These are phyloP conservation scores for Drosophila serrata DNA, from an alignment of 1,140 invertebrate species.

Conservation along the genomic window DNA sequence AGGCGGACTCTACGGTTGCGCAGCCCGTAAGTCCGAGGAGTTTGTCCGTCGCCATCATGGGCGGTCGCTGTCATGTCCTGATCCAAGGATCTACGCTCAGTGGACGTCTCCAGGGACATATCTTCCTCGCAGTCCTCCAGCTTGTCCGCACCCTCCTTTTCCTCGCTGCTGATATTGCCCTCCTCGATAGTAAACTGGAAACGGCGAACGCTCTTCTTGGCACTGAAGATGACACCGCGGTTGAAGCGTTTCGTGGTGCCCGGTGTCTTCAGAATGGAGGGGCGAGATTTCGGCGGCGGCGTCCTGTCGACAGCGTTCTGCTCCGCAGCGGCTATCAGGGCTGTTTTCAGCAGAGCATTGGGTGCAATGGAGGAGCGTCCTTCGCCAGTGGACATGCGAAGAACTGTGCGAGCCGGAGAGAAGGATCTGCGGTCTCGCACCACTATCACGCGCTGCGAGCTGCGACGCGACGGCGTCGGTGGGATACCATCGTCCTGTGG, in stretches of 20 bases:
- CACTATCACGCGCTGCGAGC: constrained; percentile 36
- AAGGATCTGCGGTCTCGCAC: constrained; percentile 67
- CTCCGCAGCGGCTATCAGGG: constrained; percentile 53
- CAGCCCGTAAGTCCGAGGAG: constrained; percentile 48
- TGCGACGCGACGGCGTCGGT: constrained; percentile 3
- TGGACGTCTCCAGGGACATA: constrained; percentile 49
- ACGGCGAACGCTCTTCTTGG: constrained; percentile 75
- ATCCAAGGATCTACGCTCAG: constrained; percentile 9
- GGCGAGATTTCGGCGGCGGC: constrained; percentile 22
- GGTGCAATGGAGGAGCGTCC: constrained; percentile 19
- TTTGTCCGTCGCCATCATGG: neutral
- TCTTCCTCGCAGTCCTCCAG: constrained; percentile 63
- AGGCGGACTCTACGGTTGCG: constrained; percentile 68
- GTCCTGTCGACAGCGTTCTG: constrained; percentile 19
- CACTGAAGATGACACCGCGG: constrained; percentile 72
- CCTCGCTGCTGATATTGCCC: constrained; percentile 40
- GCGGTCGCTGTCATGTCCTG: neutral
- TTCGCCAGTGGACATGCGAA: constrained; percentile 53
- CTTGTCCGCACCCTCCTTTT: constrained; percentile 28
- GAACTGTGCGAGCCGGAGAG: constrained; percentile 60
- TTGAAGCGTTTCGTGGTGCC: constrained; percentile 61
- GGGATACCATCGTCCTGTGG: neutral
- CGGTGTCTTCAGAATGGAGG: constrained; percentile 77
- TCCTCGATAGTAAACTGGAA: constrained; percentile 71
- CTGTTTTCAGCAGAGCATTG: constrained; percentile 56